A percentile compares a stretch with the other conserved stretches of the same genome.
Evolutionary conservation across 2,113 vertebrate genomes (phyloP).

Genomic region (Cyanoramphus novaezelandiae): DNA sequence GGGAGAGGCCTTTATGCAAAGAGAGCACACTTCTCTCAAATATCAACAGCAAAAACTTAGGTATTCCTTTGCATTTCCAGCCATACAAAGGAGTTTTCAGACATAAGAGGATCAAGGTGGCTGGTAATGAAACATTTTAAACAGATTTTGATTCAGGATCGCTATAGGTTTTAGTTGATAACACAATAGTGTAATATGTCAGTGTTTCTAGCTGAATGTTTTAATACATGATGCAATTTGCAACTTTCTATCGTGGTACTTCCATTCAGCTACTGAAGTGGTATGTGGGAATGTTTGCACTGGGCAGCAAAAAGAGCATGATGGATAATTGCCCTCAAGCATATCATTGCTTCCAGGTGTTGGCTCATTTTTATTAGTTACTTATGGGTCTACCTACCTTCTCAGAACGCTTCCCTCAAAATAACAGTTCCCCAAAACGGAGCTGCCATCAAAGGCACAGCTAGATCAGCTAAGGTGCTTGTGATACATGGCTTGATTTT

Average conservation of each 20-base stretch:
- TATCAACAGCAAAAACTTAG: not conserved
- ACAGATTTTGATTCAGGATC: conserved; percentile 38
- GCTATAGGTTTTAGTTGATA: conserved; percentile 32
- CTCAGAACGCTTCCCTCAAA: conserved; percentile 58
- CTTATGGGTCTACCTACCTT: conserved; percentile 8
- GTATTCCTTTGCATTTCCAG: not conserved
- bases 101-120: not conserved
- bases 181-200: not conserved
- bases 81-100: not conserved
- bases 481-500: not conserved
- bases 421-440: conserved; percentile 1
- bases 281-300: conserved; percentile 50
- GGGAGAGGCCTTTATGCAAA: not conserved
- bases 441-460: not conserved
- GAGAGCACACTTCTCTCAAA: not conserved
- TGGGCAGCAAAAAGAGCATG: conserved; percentile 48
- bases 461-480: not conserved
- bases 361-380: conserved; percentile 58
- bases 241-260: conserved; percentile 12
- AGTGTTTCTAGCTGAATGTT: conserved; percentile 46
- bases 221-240: conserved; percentile 26
- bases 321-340: conserved; percentile 58
- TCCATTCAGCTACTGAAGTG: conserved; percentile 41
- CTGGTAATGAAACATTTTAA: conserved; percentile 1
- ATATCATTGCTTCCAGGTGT: conserved; percentile 71